These are phyloP conservation scores for Microcebus lehilahytsara DNA, from an alignment of 2,113 vertebrate genomes.

Conservation along the genomic window DNA sequence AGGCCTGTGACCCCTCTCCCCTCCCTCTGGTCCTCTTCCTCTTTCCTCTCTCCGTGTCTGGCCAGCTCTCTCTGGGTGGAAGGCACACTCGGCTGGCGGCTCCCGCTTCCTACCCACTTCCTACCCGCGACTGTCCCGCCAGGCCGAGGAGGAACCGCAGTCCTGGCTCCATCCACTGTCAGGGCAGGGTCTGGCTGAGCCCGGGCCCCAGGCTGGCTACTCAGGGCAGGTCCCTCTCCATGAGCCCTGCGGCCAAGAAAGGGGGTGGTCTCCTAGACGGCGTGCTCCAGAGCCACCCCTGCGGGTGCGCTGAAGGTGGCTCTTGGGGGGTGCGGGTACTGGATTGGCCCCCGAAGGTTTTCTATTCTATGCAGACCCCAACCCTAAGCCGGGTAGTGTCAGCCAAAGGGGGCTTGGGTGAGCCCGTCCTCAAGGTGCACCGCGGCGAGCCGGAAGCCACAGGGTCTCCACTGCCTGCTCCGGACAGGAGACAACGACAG, in stretches of 20 bases:
- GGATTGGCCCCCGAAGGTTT: neutral
- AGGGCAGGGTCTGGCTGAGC: neutral
- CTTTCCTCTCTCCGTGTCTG: neutral
- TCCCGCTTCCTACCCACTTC: neutral
- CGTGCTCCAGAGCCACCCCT: neutral
- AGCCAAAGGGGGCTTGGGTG: neutral
- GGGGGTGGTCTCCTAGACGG: neutral
- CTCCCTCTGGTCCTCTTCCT: neutral
- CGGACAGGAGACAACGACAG: neutral
- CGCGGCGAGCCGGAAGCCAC: neutral
- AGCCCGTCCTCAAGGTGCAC: neutral
- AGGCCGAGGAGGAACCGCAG: too few species aligned
- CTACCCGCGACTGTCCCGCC: neutral
- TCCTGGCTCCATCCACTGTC: neutral
- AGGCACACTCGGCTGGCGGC: fast-evolving
- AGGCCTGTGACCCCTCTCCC: neutral
- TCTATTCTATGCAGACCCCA: neutral
- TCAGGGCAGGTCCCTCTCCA: fast-evolving
- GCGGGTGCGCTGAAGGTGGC: too few species aligned
- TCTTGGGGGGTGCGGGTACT: neutral
- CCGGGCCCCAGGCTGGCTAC: too few species aligned
- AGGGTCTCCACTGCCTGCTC: neutral
- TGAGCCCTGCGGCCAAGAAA: neutral
- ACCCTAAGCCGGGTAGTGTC: neutral
- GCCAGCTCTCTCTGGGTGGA: neutral